These are phyloP conservation scores for Oasisia sp. DNA, from an alignment of 2,888 invertebrate genomes.

Conservation along the genomic window DNA sequence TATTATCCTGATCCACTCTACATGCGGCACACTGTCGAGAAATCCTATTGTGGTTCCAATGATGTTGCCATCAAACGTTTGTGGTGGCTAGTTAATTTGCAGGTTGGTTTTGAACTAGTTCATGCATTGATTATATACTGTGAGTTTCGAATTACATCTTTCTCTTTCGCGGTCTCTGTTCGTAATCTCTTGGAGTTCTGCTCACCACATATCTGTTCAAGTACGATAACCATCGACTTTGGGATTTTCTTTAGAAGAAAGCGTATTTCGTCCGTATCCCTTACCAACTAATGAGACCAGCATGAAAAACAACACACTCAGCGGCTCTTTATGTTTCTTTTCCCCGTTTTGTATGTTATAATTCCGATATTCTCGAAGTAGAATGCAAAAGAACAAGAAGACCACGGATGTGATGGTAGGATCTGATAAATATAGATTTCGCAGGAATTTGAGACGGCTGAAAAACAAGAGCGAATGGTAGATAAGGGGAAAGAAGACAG, in stretches of 20 bases:
- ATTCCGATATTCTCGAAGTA: not conserved
- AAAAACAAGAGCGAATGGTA: no score
- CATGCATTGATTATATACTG: not conserved
- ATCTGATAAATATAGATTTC: no score
- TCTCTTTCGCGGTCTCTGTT: not conserved
- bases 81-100: not conserved
- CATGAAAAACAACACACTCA: not conserved
- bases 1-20: not conserved
- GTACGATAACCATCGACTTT: not conserved
- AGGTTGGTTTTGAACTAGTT: not conserved
- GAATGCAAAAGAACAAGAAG: no score
- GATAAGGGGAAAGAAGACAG: no score
- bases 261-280: not conserved
- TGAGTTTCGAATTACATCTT: not conserved
- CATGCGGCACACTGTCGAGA: not conserved
- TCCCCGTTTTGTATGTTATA: not conserved
- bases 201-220: not conserved
- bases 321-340: not conserved
- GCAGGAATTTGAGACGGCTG: no score
- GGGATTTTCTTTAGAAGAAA: not conserved
- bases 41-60: not conserved
- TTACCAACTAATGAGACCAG: not conserved
- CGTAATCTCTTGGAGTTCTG: not conserved
- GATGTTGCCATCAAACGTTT: not conserved
- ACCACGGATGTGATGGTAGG: no score